Evolutionary conservation across 1,140 invertebrate genomes (phyloP), one percentile per base, ranked within the genome.

Genomic region (Pararge aegeria): DNA sequence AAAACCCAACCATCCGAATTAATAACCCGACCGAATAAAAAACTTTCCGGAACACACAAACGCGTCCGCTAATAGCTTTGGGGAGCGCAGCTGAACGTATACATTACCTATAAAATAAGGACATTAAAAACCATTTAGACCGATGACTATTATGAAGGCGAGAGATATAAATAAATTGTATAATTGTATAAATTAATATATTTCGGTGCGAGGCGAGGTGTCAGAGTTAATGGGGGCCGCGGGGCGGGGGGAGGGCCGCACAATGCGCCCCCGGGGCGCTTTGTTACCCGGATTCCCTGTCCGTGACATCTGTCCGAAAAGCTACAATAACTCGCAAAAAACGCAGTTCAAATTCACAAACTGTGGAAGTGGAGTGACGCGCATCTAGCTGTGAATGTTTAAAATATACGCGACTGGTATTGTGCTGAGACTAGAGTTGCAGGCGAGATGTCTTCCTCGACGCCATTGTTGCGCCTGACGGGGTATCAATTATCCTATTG

Each of bases 61-160:
- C 55, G 64, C 82, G 80, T 80, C 79, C 69, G 38, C 38, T 87
- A 87, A 85, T 81, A 84, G 77, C 76, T 71, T 59, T 66, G 65
- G 84, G 84, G 79, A 74, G 62, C 68, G 74, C 81, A 83, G 81
- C 83, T 80, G 80, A 81, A 78, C 70, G 72, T 79, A 87, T 84
- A 86, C 81, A 87, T 83, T 79, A 85, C 75, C 73, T 72, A 77
- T 80, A 83, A 86, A 87, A 84, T 80, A 76, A 79, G 82, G 74
- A 85, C 80, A 86, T 86, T 86, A 85, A 85, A 88, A 86, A 83
- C 80, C 79, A 88, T 88, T 88, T 88, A 85, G 79, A 81, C 70
- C 75, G 79, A 86, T 82, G 80, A 80, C 85, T 82, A 75, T 86
- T 78, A 70, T 76, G 65, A 61, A 74, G 76, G 76, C 69, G 30